Evolutionary conservation across 2,113 vertebrate genomes (phyloP).

Genomic region (Gulo gulo): DNA sequence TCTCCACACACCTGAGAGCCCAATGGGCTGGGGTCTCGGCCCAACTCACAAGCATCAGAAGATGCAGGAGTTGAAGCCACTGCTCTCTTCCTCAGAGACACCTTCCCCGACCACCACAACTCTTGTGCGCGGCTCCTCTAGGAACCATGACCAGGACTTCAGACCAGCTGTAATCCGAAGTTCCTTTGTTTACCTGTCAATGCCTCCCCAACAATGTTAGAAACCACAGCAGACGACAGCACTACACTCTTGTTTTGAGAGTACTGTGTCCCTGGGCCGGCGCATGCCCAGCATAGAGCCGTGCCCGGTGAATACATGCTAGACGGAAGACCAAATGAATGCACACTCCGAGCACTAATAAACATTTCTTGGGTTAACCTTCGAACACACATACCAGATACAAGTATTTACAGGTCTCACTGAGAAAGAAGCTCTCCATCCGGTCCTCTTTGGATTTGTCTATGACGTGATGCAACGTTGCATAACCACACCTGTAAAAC

Average conservation of each 20-base stretch:
- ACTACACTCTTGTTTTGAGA: neutral
- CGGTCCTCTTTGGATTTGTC: constrained; percentile 99
- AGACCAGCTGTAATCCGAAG: fast-evolving
- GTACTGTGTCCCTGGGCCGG: neutral
- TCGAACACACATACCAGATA: constrained; percentile 88
- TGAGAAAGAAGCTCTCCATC: constrained; percentile 99
- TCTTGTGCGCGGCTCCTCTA: fast-evolving
- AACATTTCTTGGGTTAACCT: neutral
- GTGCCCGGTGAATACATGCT: neutral
- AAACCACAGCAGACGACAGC: neutral
- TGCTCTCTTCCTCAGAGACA: neutral
- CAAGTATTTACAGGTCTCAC: constrained; percentile 98
- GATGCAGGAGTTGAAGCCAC: neutral
- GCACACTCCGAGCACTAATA: neutral
- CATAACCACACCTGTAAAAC: constrained; percentile 93
- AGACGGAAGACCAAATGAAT: neutral
- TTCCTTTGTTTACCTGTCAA: neutral
- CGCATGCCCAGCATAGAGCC: neutral
- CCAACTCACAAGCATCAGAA: neutral
- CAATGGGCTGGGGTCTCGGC: neutral
- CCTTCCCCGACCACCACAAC: fast-evolving
- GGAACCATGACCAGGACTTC: fast-evolving
- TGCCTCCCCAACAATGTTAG: fast-evolving
- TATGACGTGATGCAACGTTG: constrained; percentile 96
- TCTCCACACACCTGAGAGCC: neutral